Conservation (phyloP, 2,888 invertebrate species). For the Malthinus seriepunctatus region DNA sequence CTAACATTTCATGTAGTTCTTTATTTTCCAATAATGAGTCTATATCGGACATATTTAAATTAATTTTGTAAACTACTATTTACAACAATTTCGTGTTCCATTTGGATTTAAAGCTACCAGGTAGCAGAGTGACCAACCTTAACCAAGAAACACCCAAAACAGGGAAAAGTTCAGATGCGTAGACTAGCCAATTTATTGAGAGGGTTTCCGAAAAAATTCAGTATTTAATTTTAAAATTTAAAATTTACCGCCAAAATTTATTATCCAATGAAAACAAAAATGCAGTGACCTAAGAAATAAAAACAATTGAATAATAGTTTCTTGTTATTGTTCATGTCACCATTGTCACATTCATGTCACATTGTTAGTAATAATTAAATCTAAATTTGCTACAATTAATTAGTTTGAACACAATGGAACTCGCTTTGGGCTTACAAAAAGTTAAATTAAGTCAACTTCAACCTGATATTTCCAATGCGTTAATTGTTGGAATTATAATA, state of each 20-base stretch:
- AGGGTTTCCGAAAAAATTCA: neutral
- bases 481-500: constrained; percentile 64
- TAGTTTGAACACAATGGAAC: too few species aligned
- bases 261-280: too few species aligned
- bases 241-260: too few species aligned
- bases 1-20: constrained; percentile 62
- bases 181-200: neutral
- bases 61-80: constrained; percentile 1
- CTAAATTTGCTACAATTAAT: too few species aligned
- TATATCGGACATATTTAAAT: constrained; percentile 11
- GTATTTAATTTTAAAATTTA: too few species aligned
- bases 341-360: too few species aligned
- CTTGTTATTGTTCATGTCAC: too few species aligned
- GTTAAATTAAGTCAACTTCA: constrained; percentile 45
- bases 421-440: constrained; percentile 34
- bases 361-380: too few species aligned
- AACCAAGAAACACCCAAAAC: neutral
- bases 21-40: constrained; percentile 39
- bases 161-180: neutral
- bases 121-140: too few species aligned
- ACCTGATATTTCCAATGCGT: constrained; percentile 42
- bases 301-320: too few species aligned
- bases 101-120: neutral
- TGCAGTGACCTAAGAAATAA: too few species aligned
- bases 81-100: neutral